A percentile compares a stretch with the other conserved stretches of the same genome.
Evolutionary conservation across 2,888 invertebrate species (phyloP).

Genomic region (Hofmannophila pseudospretella): DNA sequence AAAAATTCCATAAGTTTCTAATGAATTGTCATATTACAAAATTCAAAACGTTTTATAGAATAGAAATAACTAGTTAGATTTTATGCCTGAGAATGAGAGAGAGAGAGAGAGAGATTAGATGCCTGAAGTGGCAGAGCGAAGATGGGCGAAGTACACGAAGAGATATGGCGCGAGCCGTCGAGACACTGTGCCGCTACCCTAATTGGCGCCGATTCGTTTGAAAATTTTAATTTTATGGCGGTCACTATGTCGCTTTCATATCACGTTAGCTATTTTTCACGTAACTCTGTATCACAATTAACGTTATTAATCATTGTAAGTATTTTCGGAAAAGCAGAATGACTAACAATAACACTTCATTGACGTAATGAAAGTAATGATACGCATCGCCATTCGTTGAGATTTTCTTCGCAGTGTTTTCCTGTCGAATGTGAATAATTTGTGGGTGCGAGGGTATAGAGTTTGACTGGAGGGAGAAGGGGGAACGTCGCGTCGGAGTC

Average conservation of each 20-base stretch:
- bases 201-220: slow-evolving; percentile 59
- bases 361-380: no score
- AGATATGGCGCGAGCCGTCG: not conserved
- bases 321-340: no score
- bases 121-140: not conserved
- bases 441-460: not conserved
- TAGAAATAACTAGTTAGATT: no score
- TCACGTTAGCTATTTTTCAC: no score
- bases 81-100: no score
- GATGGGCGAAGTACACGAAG: not conserved
- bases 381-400: no score
- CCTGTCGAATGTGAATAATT: not conserved
- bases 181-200: slow-evolving; percentile 59
- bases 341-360: no score
- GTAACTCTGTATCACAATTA: not conserved
- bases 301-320: no score
- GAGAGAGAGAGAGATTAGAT: no score
- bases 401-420: not conserved
- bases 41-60: no score
- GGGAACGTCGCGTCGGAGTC: not conserved
- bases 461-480: not conserved
- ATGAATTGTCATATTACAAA: no score
- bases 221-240: slow-evolving; percentile 65
- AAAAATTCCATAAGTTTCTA: no score
- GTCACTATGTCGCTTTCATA: slow-evolving; percentile 26